phyloP scores from a whole-genome alignment of 2,888 invertebrate genomes.

The Aporophyla lueneburgensis region DNA sequence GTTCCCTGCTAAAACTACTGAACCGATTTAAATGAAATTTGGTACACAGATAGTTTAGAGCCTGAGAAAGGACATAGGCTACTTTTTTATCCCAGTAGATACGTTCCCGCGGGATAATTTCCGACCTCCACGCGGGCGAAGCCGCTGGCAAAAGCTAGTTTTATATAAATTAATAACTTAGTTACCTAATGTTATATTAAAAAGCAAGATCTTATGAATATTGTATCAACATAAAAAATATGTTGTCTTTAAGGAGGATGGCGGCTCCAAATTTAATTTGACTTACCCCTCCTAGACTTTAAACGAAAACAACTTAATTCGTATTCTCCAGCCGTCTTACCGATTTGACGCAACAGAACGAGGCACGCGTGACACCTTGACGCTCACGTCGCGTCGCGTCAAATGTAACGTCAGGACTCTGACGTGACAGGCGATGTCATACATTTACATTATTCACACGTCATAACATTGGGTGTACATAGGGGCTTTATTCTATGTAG shows the following conservation, averaged over 20 bases:
- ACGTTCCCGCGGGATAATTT: no score
- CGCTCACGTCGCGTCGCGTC: slow-evolving; percentile 42
- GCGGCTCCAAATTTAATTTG: slow-evolving; percentile 8
- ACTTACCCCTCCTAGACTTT: neutral
- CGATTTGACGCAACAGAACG: slow-evolving; percentile 21
- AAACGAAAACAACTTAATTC: slow-evolving; percentile 32
- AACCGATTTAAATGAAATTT: no score
- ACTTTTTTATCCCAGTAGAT: no score
- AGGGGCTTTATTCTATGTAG: neutral
- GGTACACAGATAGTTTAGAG: no score
- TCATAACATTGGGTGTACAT: slow-evolving; percentile 18
- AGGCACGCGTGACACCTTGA: slow-evolving; percentile 31
- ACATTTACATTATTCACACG: slow-evolving; percentile 44
- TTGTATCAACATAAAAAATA: neutral
- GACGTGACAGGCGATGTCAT: slow-evolving; percentile 37
- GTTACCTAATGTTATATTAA: no score
- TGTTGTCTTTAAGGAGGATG: neutral
- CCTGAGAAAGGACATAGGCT: no score
- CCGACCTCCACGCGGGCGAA: no score
- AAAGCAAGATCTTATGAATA: no score
- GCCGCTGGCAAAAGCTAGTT: no score
- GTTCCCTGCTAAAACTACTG: no score
- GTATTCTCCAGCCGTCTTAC: slow-evolving; percentile 28
- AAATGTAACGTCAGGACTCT: slow-evolving; percentile 33
- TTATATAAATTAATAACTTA: no score